Evolutionary conservation across 2,888 invertebrate genomes (phyloP).

Genomic region (Dione juno): DNA sequence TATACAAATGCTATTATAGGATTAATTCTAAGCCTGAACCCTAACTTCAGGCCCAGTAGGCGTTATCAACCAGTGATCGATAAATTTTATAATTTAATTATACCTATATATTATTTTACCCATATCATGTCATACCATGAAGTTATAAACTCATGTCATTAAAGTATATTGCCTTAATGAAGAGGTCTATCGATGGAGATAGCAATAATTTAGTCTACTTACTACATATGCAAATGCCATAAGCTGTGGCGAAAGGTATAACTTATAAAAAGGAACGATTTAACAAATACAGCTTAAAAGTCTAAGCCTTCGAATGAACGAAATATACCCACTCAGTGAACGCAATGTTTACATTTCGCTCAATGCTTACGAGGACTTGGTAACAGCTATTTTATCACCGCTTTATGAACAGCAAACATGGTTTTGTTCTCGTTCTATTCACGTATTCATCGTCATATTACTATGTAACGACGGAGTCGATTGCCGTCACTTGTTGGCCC

Average conservation of each 20-base stretch:
- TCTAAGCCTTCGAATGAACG: not conserved
- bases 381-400: conserved; percentile 27
- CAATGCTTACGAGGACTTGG: conserved; percentile 32
- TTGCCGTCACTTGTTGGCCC: conserved; percentile 41
- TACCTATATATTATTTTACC: not conserved
- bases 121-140: not conserved
- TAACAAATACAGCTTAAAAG: not conserved
- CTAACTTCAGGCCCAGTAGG: conserved; percentile 1
- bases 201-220: too few species aligned
- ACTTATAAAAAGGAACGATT: not conserved
- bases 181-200: too few species aligned
- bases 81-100: conserved; percentile 10
- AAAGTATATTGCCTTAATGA: not conserved
- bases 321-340: conserved; percentile 7
- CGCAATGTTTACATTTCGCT: conserved; percentile 41
- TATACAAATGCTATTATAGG: conserved; percentile 10
- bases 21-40: conserved; percentile 6
- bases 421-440: conserved; percentile 41
- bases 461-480: conserved; percentile 36
- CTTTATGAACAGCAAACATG: conserved; percentile 40
- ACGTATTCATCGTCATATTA: conserved; percentile 24
- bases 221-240: too few species aligned
- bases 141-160: not conserved
- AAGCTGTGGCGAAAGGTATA: conserved; percentile 8
- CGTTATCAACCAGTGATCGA: conserved; percentile 6